Percentiles rank a stretch among this genome's conserved stretches.
Conservation (phyloP, 2,888 invertebrate species). For the Drosophila flavopinicola region DNA sequence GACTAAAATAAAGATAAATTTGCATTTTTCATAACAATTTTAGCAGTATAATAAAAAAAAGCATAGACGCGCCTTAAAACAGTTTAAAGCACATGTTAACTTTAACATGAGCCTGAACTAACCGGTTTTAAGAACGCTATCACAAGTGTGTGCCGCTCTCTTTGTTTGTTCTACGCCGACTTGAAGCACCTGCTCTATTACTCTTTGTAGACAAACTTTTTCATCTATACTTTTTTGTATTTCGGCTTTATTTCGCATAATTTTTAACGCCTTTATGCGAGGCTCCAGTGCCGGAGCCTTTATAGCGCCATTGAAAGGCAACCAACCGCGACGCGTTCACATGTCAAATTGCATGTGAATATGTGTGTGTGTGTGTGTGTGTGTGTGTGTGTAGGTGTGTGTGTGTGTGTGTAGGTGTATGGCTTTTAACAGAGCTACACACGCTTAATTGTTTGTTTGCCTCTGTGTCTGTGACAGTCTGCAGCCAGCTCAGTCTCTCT, state of each 20-base stretch:
- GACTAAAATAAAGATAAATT: too few species aligned
- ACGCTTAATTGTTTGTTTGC: slow-evolving; percentile 77
- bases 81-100: neutral
- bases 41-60: too few species aligned
- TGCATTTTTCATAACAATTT: too few species aligned
- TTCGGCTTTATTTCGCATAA: slow-evolving; percentile 68
- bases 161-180: slow-evolving; percentile 23
- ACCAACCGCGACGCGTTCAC: slow-evolving; percentile 51
- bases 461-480: slow-evolving; percentile 50
- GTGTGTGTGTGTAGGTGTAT: slow-evolving; percentile 24
- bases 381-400: slow-evolving; percentile 12
- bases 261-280: slow-evolving; percentile 57
- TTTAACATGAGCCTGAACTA: neutral
- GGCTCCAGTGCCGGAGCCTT: slow-evolving; percentile 42
- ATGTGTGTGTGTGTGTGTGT: slow-evolving; percentile 11
- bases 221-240: slow-evolving; percentile 31
- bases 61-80: too few species aligned
- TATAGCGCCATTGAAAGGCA: slow-evolving; percentile 70
- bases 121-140: slow-evolving; percentile 1
- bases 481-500: neutral
- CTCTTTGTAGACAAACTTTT: slow-evolving; percentile 30
- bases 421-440: slow-evolving; percentile 26
- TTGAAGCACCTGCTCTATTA: slow-evolving; percentile 3
- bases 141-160: slow-evolving; percentile 42
- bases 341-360: slow-evolving; percentile 59